Base-by-base conservation (phyloP, 2,888 invertebrate species). In the Trichogramma dendrolimi region DNA sequence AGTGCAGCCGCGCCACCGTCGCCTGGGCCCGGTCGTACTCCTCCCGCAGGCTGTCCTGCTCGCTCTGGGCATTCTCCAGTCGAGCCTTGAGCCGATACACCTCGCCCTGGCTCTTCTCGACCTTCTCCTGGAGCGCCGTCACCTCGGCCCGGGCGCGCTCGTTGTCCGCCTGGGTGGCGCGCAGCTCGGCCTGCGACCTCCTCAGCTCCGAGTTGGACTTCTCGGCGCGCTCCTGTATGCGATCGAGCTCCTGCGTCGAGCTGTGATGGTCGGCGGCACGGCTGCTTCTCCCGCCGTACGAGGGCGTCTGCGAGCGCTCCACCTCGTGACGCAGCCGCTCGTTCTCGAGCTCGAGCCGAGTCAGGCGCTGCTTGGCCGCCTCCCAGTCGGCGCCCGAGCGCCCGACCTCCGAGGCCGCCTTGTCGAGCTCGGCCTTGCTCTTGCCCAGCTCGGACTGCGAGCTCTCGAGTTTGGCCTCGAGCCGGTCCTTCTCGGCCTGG, bases 91-190 rank as follows among this genome's bases (percentile, higher is more conserved):
- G 84, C 79, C 95, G 88, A 76, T 95, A 95, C 46, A 96, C 94
- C 80, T 96, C 95, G 65, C 95, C 95, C 80, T 95, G 95, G 60
- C 93, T 92, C 81, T 94, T 94, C 78, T 95, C 95, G 66, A 95
- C 60, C 82, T 95, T 95, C 74, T 95, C 95, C 78, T 95, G 95
- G 62, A 94, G 82, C 11, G 88, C 90, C 54, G 91, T 86, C 0
- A 92, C 89, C 78, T 94, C 94, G 43, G 88, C 84, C 64, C 91
- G 86, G 52, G 92, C 89, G 75, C 95, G 85, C 73, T 95, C 95
- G 69, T 91, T 92, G 78, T 95, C 95, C 51, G 93, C 90, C 79
- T 94, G 93, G 60, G 94, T 94, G 51, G 94, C 94, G 75, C 95
- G 85, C 62, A 95, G 82, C 78, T 95, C 95, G 6, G 95, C 94